phyloP scores from a whole-genome alignment of 2,888 invertebrate species.

The Synanthedon tipuliformis region DNA sequence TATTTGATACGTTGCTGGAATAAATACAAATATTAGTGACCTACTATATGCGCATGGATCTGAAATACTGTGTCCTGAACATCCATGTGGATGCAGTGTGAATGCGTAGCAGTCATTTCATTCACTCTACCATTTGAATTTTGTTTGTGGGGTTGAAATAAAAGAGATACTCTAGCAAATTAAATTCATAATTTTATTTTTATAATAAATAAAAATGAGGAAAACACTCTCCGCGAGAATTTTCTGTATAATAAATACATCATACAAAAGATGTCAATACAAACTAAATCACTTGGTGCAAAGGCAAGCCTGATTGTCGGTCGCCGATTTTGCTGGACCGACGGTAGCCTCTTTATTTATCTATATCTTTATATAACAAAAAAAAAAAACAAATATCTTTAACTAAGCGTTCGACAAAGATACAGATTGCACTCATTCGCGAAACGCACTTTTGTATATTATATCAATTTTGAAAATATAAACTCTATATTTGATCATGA shows the following conservation, averaged over 20 bases:
- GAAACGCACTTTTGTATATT: constrained; percentile 57
- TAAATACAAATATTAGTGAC: no score
- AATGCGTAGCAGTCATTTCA: no score
- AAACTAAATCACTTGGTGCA: constrained; percentile 72
- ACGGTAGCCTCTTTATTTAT: constrained; percentile 60
- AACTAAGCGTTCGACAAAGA: constrained; percentile 53
- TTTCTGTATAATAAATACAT: constrained; percentile 67
- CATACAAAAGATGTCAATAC: constrained; percentile 70
- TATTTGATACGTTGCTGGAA: no score
- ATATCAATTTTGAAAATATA: constrained; percentile 48
- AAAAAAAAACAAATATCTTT: constrained; percentile 44
- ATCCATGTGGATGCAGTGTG: no score
- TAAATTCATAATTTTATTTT: constrained; percentile 70
- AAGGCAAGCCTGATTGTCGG: constrained; percentile 69
- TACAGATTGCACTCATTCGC: constrained; percentile 43
- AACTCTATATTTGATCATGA: constrained; percentile 62
- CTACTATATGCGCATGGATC: no score
- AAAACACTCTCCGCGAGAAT: constrained; percentile 63
- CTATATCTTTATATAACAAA: constrained; percentile 28
- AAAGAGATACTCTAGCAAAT: constrained; percentile 54
- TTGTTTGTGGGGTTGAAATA: constrained; percentile 3
- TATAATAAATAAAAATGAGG: constrained; percentile 68
- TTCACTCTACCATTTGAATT: no score
- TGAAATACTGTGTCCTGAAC: no score
- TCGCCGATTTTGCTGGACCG: constrained; percentile 54